Conservation (phyloP, 2,888 invertebrate species). For the Julus scandinavius region DNA sequence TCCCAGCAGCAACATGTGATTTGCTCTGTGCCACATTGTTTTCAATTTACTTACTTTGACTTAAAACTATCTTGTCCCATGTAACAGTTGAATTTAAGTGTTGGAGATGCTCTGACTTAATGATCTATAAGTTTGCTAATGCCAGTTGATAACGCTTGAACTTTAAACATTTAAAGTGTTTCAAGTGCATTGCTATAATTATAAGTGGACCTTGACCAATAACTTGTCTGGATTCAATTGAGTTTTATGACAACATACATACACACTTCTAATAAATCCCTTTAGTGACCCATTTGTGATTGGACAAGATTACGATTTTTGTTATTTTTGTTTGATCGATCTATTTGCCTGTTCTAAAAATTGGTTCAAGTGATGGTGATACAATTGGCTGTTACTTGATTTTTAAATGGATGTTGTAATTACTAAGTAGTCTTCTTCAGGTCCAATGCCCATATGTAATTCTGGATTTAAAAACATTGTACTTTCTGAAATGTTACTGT, state of each 20-base stretch:
- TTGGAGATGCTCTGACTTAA: neutral
- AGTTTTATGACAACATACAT: neutral
- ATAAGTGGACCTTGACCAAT: neutral
- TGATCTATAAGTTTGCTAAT: neutral
- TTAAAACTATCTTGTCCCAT: neutral
- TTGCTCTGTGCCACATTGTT: neutral
- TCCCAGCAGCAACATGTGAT: neutral
- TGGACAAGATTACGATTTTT: neutral
- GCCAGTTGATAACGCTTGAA: neutral
- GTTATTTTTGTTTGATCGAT: neutral
- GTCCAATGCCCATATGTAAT: no score
- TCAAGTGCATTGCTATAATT: neutral
- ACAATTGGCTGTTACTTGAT: no score
- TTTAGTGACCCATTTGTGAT: neutral
- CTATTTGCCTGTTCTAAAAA: no score
- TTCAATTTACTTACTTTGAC: no score
- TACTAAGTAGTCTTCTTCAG: no score
- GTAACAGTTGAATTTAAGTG: neutral
- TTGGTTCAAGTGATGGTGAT: no score
- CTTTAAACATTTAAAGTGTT: slow-evolving; percentile 14
- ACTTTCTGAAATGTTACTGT: no score
- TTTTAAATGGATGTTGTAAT: no score
- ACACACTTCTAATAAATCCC: neutral
- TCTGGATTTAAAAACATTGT: no score
- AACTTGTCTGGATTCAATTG: neutral